Conservation (phyloP, 2,888 invertebrate species). For the Cotesia congregata region DNA sequence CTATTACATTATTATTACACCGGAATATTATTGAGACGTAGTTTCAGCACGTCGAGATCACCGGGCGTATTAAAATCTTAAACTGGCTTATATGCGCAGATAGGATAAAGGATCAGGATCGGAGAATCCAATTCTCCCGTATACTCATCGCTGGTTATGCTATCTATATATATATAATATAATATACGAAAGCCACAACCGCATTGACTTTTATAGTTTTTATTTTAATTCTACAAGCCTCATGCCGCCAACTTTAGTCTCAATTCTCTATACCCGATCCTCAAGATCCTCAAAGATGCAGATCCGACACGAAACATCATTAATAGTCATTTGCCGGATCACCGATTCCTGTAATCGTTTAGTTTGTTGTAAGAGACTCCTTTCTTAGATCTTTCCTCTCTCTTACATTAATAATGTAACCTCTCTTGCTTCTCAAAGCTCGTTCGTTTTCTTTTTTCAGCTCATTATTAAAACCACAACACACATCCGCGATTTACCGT, state of each 20-base stretch:
- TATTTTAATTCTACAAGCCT: background rate
- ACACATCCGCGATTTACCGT: constrained; percentile 52
- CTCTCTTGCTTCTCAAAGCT: constrained; percentile 39
- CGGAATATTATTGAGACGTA: constrained; percentile 46
- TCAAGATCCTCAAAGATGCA: constrained; percentile 57
- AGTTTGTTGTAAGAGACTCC: constrained; percentile 46
- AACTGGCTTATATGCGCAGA: background rate
- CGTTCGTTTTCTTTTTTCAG: constrained; percentile 3
- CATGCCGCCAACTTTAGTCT: constrained; percentile 24
- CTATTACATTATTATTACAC: constrained; percentile 53
- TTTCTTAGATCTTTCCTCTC: constrained; percentile 20
- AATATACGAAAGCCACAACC: constrained; percentile 21
- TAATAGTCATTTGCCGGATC: constrained; percentile 70
- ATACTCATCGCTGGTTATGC: background rate
- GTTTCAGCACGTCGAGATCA: constrained; percentile 37
- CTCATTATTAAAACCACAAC: constrained; percentile 58
- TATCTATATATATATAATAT: constrained; percentile 11
- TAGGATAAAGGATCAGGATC: background rate
- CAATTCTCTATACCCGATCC: constrained; percentile 26
- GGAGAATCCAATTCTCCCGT: constrained; percentile 16
- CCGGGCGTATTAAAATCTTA: constrained; percentile 39
- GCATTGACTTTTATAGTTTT: constrained; percentile 6
- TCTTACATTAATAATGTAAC: constrained; percentile 37
- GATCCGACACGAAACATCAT: constrained; percentile 67
- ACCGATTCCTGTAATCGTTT: constrained; percentile 65